Base-by-base conservation (phyloP, 2,888 invertebrate genomes). In the Isoperla grammatica region DNA sequence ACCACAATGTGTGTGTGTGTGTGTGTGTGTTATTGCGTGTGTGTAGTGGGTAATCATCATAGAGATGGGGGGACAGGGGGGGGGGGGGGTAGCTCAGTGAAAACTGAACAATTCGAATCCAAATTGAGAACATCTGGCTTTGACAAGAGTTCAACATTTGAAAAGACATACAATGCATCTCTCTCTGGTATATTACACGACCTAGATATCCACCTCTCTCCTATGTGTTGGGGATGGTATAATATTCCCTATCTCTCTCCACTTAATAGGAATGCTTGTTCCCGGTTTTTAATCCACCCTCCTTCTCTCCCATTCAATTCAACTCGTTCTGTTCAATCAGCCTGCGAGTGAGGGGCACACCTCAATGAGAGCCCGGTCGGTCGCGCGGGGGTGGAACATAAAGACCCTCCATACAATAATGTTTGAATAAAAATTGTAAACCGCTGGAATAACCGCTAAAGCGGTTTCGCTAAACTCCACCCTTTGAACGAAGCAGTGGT, bases 111-210 rank as follows among this genome's bases (percentile, higher is more conserved):
- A 65, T 66, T 65, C 65, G 53, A 60, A 63, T 61, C 64, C 63
- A 65, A 66, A 66, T 66, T 65, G 65, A 65, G 66, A 66, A 64
- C 65, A 66, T 64, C 66, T 66, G 66, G 63, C 62, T 48, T 39
- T 65, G 66, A 64, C 66, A 64, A 61, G 37, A 53, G 53, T 53
- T 49, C 29, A 49, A 49, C 49, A 15, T 49, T 49, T 53, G 37
- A 53, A 53, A 53, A 53, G 53, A 53, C 29, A 29, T 29, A 29
- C 29, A 29, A 20, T 53, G 29, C 29, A 12, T 29, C 29, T 29
- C 29, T 29, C 29, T 29, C 29, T 29, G 29, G n/a, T n/a, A n/a
- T n/a, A n/a, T n/a, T n/a, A n/a, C n/a, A n/a, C n/a, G n/a, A n/a
- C n/a, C n/a, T n/a, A n/a, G n/a, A n/a, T n/a, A n/a, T n/a, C 29